phyloP scores from a whole-genome alignment of 2,797 vertebrate species.

The Hafferia zeledoni region DNA sequence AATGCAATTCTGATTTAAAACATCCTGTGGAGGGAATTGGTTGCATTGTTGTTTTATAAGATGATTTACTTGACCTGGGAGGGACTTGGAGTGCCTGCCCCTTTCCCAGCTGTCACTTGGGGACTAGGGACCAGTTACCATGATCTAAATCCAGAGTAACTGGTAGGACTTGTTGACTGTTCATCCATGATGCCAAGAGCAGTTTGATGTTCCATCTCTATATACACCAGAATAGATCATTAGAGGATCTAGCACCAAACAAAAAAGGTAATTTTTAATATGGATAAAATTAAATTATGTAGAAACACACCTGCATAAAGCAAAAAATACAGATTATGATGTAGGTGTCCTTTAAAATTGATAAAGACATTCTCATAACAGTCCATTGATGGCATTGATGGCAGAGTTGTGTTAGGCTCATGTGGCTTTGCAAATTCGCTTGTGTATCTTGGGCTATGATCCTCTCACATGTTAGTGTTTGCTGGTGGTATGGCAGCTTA shows the following conservation, averaged over 20 bases:
- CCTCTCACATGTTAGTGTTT: background rate
- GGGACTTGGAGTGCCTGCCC: background rate
- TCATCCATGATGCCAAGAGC: background rate
- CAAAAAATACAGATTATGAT: background rate
- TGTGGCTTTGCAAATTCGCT: background rate
- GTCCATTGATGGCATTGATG: background rate
- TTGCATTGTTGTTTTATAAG: background rate
- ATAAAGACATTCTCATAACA: background rate
- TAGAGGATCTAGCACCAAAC: background rate
- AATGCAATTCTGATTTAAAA: background rate
- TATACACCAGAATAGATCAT: background rate
- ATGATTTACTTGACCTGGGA: background rate
- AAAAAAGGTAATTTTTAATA: no score
- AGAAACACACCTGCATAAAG: background rate
- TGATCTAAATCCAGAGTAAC: background rate
- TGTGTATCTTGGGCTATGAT: background rate
- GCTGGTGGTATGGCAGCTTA: background rate
- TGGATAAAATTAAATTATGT: background rate
- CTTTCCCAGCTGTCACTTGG: background rate
- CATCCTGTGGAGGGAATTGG: background rate
- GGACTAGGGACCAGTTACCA: background rate
- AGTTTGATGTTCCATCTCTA: background rate
- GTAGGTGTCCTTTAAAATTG: background rate
- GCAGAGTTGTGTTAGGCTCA: background rate
- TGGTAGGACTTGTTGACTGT: background rate